Percentiles rank a stretch among this genome's conserved stretches.
Conservation (phyloP, 2,888 invertebrate genomes). For the Pharmacophagus antenor region DNA sequence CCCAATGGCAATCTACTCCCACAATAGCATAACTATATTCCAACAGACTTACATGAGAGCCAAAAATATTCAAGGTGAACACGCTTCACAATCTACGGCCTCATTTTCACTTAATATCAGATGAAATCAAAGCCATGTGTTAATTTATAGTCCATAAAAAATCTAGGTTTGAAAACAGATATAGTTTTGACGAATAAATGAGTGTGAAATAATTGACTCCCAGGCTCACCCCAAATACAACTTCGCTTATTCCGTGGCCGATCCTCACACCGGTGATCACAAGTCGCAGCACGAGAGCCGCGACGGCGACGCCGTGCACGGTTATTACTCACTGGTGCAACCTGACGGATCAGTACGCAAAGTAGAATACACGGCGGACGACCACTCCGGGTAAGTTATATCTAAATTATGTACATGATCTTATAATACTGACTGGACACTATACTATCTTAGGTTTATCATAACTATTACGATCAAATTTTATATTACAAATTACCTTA, state of each 20-base stretch:
- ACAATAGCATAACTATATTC: no score
- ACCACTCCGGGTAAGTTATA: slow-evolving; percentile 69
- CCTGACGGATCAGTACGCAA: slow-evolving; percentile 78
- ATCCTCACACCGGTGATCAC: slow-evolving; percentile 79
- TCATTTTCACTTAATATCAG: no score
- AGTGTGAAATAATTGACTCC: neutral
- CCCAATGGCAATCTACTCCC: no score
- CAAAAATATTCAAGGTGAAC: no score
- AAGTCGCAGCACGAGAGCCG: slow-evolving; percentile 73
- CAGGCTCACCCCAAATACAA: slow-evolving; percentile 79
- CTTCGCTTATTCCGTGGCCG: slow-evolving; percentile 79
- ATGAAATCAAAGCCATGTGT: no score
- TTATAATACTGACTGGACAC: neutral
- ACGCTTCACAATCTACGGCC: no score
- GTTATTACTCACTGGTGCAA: slow-evolving; percentile 44
- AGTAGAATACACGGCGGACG: slow-evolving; percentile 81
- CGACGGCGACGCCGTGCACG: slow-evolving; percentile 48
- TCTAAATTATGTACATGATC: neutral
- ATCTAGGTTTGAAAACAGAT: no score
- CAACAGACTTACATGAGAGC: no score
- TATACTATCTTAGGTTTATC: neutral
- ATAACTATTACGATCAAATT: neutral
- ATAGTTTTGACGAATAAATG: no score
- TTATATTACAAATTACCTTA: neutral
- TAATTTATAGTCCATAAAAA: no score